These are phyloP conservation scores for Ylistrum balloti DNA, from an alignment of 1,140 invertebrate species.

Conservation along the genomic window DNA sequence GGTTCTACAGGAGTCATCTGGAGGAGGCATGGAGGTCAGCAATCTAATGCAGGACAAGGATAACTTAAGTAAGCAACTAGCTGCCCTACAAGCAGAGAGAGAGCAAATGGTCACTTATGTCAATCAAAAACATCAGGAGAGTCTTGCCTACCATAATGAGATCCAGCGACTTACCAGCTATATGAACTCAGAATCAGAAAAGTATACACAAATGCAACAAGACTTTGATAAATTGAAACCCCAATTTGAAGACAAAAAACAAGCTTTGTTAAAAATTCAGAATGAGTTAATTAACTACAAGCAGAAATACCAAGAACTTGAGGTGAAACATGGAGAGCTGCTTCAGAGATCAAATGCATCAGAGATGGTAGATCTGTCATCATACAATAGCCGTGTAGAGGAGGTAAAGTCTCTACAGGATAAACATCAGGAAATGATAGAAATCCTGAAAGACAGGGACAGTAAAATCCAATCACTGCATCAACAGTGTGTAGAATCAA, in stretches of 20 bases:
- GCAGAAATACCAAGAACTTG: constrained; percentile 83
- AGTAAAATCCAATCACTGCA: constrained; percentile 69
- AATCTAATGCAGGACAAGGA: constrained; percentile 81
- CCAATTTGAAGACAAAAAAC: constrained; percentile 83
- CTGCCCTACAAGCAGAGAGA: constrained; percentile 85
- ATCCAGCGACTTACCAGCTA: constrained; percentile 88
- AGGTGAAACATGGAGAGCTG: constrained; percentile 80
- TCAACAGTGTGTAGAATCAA: constrained; percentile 70
- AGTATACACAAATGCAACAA: constrained; percentile 79
- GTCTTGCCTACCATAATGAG: constrained; percentile 91
- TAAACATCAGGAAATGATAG: constrained; percentile 67
- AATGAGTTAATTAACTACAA: constrained; percentile 84
- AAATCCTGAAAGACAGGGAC: constrained; percentile 70
- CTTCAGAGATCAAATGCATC: constrained; percentile 72
- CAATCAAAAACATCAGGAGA: constrained; percentile 92
- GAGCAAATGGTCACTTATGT: constrained; percentile 89
- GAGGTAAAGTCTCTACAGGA: constrained; percentile 73
- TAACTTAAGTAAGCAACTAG: constrained; percentile 78
- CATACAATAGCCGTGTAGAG: constrained; percentile 71
- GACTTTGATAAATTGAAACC: constrained; percentile 77
- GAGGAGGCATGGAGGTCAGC: constrained; percentile 70
- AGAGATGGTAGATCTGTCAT: constrained; percentile 72
- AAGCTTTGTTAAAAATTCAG: constrained; percentile 83
- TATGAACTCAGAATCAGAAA: constrained; percentile 73
- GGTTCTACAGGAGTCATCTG: constrained; percentile 79